These are phyloP conservation scores for Coronaproctus castanopsis DNA, from an alignment of 2,888 invertebrate species.

Conservation along the genomic window DNA sequence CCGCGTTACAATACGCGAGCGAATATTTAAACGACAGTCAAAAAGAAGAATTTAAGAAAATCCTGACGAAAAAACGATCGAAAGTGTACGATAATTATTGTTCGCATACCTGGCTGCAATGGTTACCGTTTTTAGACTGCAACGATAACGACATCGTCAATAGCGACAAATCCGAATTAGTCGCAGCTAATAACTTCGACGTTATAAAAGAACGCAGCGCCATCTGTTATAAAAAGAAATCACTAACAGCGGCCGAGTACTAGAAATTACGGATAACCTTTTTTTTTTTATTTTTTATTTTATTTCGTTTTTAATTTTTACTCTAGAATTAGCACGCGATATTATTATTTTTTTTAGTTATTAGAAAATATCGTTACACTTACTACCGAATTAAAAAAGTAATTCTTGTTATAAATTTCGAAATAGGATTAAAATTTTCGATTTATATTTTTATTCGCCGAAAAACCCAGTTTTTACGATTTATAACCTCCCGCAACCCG, in stretches of 20 bases:
- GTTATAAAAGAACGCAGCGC: slow-evolving; percentile 4
- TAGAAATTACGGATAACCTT: not conserved
- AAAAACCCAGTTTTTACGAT: too few species aligned
- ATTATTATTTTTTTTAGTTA: too few species aligned
- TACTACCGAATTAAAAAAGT: too few species aligned
- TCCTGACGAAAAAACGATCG: not conserved
- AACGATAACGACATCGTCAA: not conserved
- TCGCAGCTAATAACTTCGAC: not conserved
- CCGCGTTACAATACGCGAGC: slow-evolving; percentile 16
- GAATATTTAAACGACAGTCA: slow-evolving; percentile 4
- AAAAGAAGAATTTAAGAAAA: not conserved
- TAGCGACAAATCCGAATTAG: not conserved
- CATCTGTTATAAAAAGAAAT: slow-evolving; percentile 3
- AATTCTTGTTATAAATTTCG: too few species aligned
- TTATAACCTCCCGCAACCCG: too few species aligned
- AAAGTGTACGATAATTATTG: slow-evolving; percentile 14
- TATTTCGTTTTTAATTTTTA: too few species aligned
- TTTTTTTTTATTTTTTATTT: too few species aligned
- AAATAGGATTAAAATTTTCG: too few species aligned
- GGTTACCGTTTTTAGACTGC: slow-evolving; percentile 16
- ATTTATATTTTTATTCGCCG: too few species aligned
- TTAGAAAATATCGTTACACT: too few species aligned
- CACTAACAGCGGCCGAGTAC: too few species aligned
- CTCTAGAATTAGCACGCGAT: too few species aligned
- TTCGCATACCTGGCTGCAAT: slow-evolving; percentile 16